Evolutionary conservation across 2,113 vertebrate species (phyloP), one percentile per base, ranked within the genome.

Genomic region (Bettongia penicillata): DNA sequence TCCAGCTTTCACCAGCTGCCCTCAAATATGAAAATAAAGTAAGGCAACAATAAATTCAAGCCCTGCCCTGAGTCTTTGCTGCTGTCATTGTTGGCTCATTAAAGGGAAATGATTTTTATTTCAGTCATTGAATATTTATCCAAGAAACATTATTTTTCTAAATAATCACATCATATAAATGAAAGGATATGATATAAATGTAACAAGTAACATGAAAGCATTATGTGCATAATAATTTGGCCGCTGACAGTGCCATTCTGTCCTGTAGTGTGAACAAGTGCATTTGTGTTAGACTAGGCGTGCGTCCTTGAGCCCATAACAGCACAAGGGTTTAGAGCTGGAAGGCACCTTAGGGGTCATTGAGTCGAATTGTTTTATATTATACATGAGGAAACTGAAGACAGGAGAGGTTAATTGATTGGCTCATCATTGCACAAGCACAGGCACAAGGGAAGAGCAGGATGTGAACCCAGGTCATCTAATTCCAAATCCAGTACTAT

Each of bases 61-160:
- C 0, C 2, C 48, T 53, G 31, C 14, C 26, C 2, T 84, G 31
- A 68, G 25, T 24, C 24, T 91, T 91, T 1, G 22, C 77, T 11
- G 28, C 47, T 95, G n/a, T 23, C 24, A 52, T 43, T 93, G 89
- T 50, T 68, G n/a, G 43, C 53, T 51, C 68, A 25, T 31, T 12
- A 57, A 26, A 97, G n/a, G 12, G 23, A 91, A 95, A 53, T 50
- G 23, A 31, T 89, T 94, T 50, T 90, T 90, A 93, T 91, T 90
- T 19, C 47, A 16, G 61, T 43, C 57, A 93, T 55, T 94, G 53
- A 53, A 50, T 92, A 92, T 96, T 94, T 93, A 90, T 51, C 77
- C n/a, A 68, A 50, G 53, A 92, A 91, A 91, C 47, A 37, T 57
- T 8, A 43, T 77, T 77, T 77, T 77, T n/a, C 37, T 77, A 43